A percentile compares a stretch with the other conserved stretches of the same genome.
Conservation (phyloP, 2,888 invertebrate species). For the Ophioninae sp. region DNA sequence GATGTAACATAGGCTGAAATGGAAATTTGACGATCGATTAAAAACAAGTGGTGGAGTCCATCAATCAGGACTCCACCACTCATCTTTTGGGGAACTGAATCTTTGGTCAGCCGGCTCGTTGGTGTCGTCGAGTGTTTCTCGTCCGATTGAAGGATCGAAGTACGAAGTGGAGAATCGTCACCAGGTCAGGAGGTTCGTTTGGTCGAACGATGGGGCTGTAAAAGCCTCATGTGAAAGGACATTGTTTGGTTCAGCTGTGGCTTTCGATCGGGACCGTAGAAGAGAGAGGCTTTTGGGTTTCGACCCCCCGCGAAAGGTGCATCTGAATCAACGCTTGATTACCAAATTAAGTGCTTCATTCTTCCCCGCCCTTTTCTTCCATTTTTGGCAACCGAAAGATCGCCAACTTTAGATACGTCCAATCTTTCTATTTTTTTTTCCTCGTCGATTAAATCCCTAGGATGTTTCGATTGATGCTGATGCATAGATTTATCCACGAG, state of each 20-base stretch:
- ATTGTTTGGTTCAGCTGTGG: slow-evolving; percentile 80
- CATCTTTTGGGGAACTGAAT: slow-evolving; percentile 31
- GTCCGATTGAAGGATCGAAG: slow-evolving; percentile 5
- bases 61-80: no score
- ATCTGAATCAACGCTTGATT: slow-evolving; percentile 80
- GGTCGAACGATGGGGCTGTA: slow-evolving; percentile 75
- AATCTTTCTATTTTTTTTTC: no score
- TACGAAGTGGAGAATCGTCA: slow-evolving; percentile 63
- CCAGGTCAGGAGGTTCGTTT: slow-evolving; percentile 61
- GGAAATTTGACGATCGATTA: no score
- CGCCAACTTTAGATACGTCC: no score
- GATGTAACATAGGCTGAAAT: no score
- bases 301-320: slow-evolving; percentile 75
- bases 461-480: no score
- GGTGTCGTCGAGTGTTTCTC: slow-evolving; percentile 38
- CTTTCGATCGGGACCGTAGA: slow-evolving; percentile 65
- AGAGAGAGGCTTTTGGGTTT: no score
- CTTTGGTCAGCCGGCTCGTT: slow-evolving; percentile 41
- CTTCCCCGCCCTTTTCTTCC: slow-evolving; percentile 71
- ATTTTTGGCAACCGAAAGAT: slow-evolving; percentile 70
- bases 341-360: slow-evolving; percentile 80
- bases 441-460: no score
- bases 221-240: slow-evolving; percentile 80
- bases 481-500: no score
- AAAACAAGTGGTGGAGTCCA: no score